Evolutionary conservation across 2,113 vertebrate species (phyloP).

Genomic region (Procapra przewalskii): DNA sequence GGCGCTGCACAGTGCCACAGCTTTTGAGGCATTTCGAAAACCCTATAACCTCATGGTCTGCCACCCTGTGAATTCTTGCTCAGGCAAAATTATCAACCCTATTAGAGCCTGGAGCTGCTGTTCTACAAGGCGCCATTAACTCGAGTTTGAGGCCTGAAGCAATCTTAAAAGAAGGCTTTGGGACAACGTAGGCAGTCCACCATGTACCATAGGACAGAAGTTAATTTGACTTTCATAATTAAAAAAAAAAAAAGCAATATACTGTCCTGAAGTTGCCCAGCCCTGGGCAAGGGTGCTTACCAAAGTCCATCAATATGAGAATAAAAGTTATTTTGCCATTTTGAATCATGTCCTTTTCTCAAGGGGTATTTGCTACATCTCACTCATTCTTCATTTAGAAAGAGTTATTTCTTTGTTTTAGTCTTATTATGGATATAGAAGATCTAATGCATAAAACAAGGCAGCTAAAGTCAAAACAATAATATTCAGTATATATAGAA

Average conservation of each 20-base stretch:
- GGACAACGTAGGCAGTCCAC: not conserved
- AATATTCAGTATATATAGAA: not conserved
- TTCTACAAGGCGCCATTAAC: not conserved
- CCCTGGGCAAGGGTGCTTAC: not conserved
- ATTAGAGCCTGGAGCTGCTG: not conserved
- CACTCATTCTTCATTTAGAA: not conserved
- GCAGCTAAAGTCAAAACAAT: not conserved
- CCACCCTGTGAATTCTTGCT: not conserved
- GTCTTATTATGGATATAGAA: not conserved
- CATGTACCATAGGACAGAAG: not conserved
- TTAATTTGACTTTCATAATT: constrained; percentile 28
- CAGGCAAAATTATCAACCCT: not conserved
- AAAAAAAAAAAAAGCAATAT: not conserved
- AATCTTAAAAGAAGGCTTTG: not conserved
- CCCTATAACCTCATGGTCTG: fast-evolving
- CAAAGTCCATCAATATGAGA: constrained; percentile 7
- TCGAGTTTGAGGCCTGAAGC: not conserved
- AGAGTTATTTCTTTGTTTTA: not conserved
- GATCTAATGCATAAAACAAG: not conserved
- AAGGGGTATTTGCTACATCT: not conserved
- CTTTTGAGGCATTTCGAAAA: not conserved
- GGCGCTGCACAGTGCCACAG: fast-evolving
- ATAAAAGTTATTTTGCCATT: constrained; percentile 25
- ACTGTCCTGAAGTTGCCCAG: not conserved
- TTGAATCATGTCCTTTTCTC: constrained; percentile 28